Base-by-base conservation (phyloP, 2,113 vertebrate species). In the Acrocephalus arundinaceus region DNA sequence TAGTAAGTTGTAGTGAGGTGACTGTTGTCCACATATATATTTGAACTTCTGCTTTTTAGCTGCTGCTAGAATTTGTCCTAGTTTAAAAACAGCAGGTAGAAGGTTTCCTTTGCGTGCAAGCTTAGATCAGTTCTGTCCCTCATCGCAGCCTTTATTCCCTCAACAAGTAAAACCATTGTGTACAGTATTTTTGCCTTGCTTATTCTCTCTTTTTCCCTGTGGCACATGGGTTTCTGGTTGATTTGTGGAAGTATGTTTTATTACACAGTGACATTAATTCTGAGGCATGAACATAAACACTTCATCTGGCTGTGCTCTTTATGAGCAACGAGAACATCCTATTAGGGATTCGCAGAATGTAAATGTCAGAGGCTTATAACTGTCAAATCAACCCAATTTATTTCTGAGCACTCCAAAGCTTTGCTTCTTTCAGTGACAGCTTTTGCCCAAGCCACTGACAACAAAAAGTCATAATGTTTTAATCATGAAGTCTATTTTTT, bases 321-420 rank as follows among this genome's bases (percentile, higher is more conserved):
- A 78, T 93, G 71, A 95, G 75, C 87, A 66, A 63, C 0, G 6
- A 67, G 93, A 95, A 86, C 90, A 85, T 92, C 95, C 92, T 95
- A 88, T 96, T 94, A 95, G 82, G 73, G 87, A 90, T 96, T 95
- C 1, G 0, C 90, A 88, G 92, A 86, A 96, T 90, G 85, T 90
- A 95, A 97, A 95, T 97, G 95, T 95, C 95, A 96, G 85, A 95
- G 72, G 45, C 92, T 94, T 61, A 63, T 92, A 95, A 96, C 95
- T 96, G 94, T 95, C 95, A 97, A 77, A 92, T 95, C 95, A 96
- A 90, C 87, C 90, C 68, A 93, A 57, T 96, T 96, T 97, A 88
- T 96, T 94, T 96, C 87, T 93, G 83, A 96, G 73, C 67, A 45
- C 87, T 88, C 85, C 68, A 93, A 85, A 87, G 85, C 87, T 96